These are phyloP conservation scores for Azorinus chamasolen DNA, from an alignment of 2,888 invertebrate genomes.

Conservation along the genomic window DNA sequence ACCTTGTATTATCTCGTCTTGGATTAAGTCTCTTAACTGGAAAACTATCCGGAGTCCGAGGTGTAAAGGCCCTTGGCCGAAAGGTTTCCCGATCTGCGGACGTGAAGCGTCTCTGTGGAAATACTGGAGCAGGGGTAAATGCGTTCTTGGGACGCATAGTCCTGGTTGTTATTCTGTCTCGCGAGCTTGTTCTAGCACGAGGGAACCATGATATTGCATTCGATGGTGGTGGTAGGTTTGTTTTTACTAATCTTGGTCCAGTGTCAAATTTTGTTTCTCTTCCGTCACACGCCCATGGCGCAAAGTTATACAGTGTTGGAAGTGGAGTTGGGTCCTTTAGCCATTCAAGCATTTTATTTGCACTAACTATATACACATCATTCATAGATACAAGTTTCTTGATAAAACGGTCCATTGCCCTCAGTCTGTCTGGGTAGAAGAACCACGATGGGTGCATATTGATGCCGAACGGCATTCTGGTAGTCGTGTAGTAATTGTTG, in stretches of 20 bases:
- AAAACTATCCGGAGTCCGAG: neutral
- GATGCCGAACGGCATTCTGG: conserved; percentile 92
- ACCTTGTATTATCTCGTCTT: no score
- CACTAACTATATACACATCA: conserved; percentile 81
- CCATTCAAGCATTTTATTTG: conserved; percentile 79
- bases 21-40: no score
- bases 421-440: conserved; percentile 75
- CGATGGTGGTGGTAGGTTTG: conserved; percentile 27
- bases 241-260: conserved; percentile 20
- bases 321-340: conserved; percentile 76
- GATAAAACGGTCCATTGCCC: conserved; percentile 82
- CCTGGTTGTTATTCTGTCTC: conserved; percentile 6
- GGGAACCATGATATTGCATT: conserved; percentile 34
- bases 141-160: neutral
- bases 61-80: conserved; percentile 4
- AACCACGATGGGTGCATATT: conserved; percentile 92
- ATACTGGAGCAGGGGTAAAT: conserved; percentile 6
- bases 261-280: conserved; percentile 32
- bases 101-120: neutral
- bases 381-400: conserved; percentile 74
- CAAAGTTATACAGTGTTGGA: conserved; percentile 70
- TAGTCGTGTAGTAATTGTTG: conserved; percentile 90
- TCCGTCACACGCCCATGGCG: conserved; percentile 77
- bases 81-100: neutral
- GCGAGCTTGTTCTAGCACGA: neutral